These are phyloP conservation scores for Trypoxylon attenuatum DNA, from an alignment of 2,888 invertebrate species.

Conservation along the genomic window DNA sequence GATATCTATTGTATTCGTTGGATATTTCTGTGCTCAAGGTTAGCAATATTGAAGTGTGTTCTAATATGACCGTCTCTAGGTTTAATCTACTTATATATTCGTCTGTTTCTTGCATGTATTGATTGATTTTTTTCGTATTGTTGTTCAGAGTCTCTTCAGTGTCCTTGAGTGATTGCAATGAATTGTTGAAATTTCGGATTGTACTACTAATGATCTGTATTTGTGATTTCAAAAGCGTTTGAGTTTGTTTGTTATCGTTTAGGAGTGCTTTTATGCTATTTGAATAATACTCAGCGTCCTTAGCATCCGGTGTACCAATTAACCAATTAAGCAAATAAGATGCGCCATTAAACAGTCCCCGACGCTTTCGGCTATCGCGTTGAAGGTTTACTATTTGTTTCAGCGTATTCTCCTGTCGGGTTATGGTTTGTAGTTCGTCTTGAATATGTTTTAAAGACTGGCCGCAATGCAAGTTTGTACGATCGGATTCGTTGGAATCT, in stretches of 20 bases:
- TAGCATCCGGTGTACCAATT: slow-evolving; percentile 1
- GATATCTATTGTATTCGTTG: neutral
- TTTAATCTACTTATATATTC: too few species aligned
- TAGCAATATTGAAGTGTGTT: neutral
- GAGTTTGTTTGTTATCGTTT: too few species aligned
- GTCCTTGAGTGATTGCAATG: neutral
- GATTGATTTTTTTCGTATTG: neutral
- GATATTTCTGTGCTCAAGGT: neutral
- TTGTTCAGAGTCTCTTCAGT: neutral
- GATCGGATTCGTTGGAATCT: neutral
- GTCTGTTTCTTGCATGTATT: too few species aligned
- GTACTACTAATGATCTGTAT: neutral
- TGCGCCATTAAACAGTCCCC: slow-evolving; percentile 1
- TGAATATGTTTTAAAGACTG: neutral
- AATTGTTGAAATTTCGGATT: neutral
- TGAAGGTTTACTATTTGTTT: slow-evolving; percentile 3
- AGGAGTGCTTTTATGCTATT: too few species aligned
- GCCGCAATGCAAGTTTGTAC: neutral
- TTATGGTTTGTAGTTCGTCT: neutral
- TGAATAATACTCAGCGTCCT: too few species aligned
- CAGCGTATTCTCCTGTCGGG: too few species aligned
- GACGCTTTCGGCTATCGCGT: neutral
- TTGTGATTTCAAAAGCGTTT: slow-evolving; percentile 1
- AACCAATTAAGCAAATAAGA: slow-evolving; percentile 3
- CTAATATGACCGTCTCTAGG: neutral